Percentiles rank a stretch among this genome's conserved stretches.
phyloP scores from a whole-genome alignment of 2,113 vertebrate genomes.

The Gambusia holbrooki region DNA sequence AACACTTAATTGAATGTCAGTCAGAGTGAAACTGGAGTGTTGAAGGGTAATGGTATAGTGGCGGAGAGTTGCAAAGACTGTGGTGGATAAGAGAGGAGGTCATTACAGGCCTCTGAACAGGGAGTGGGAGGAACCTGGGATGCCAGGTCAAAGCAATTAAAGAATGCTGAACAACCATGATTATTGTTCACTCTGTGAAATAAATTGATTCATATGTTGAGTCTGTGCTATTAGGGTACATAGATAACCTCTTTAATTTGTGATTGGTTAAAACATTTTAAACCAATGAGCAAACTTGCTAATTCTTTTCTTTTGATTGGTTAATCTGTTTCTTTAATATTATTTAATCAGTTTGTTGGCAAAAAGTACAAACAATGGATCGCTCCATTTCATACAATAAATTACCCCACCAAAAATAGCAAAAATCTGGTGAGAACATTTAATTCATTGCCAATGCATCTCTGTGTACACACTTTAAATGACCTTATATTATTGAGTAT shows the following conservation, averaged over 20 bases:
- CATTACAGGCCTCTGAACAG: conserved; percentile 38
- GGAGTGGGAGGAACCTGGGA: conserved; percentile 33
- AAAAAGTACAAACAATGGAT: background rate
- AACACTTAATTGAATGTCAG: conserved; percentile 55
- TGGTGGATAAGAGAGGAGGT: background rate
- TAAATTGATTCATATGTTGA: background rate
- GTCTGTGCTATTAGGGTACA: background rate
- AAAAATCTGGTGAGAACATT: background rate
- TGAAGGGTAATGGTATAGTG: conserved; percentile 8
- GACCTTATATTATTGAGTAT: background rate
- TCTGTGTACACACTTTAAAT: background rate
- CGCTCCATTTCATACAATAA: background rate
- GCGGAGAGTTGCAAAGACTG: background rate
- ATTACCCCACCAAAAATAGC: too few species aligned
- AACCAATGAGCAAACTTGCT: background rate
- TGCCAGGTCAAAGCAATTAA: conserved; percentile 51
- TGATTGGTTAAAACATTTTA: background rate
- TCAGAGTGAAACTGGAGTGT: conserved; percentile 31
- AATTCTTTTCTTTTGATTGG: background rate
- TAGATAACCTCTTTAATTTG: background rate
- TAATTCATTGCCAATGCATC: background rate
- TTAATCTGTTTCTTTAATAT: background rate
- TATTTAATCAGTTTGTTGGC: background rate
- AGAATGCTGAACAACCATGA: background rate
- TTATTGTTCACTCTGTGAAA: background rate